A percentile compares a stretch with the other conserved stretches of the same genome.
phyloP scores from a whole-genome alignment of 2,113 vertebrate species.

The Anhinga rufa region DNA sequence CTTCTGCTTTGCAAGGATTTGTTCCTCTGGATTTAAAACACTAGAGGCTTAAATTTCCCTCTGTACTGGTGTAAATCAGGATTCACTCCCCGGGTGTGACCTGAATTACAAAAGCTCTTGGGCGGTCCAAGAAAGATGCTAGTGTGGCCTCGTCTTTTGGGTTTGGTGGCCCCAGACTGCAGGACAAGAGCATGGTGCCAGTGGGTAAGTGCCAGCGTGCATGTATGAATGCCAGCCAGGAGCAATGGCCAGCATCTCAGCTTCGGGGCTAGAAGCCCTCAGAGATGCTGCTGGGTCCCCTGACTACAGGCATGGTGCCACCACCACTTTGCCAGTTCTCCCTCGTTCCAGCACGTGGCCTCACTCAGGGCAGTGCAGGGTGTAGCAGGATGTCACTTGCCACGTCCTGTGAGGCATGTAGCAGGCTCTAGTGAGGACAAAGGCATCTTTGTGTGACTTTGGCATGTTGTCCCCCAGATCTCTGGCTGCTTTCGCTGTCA shows the following conservation, averaged over 20 bases:
- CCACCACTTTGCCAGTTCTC: not conserved
- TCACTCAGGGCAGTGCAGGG: not conserved
- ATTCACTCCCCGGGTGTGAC: not conserved
- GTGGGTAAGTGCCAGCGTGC: fast-evolving
- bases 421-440: not conserved
- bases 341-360: fast-evolving
- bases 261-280: not conserved
- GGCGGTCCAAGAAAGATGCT: not conserved
- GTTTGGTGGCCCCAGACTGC: not conserved
- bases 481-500: not conserved
- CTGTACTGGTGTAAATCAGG: not conserved
- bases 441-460: too few relatives aligned
- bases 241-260: not conserved
- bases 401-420: too few relatives aligned
- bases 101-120: not conserved
- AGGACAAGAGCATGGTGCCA: not conserved
- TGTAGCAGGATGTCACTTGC: not conserved
- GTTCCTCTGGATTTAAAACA: not conserved
- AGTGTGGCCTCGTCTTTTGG: not conserved
- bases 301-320: not conserved
- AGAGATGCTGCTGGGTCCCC: not conserved
- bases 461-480: not conserved
- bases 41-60: not conserved
- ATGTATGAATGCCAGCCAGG: not conserved
- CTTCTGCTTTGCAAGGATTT: not conserved